Percentiles rank a stretch among this genome's conserved stretches.
Evolutionary conservation across 1,140 invertebrate species (phyloP).

Genomic region (Monomorium pharaonis): DNA sequence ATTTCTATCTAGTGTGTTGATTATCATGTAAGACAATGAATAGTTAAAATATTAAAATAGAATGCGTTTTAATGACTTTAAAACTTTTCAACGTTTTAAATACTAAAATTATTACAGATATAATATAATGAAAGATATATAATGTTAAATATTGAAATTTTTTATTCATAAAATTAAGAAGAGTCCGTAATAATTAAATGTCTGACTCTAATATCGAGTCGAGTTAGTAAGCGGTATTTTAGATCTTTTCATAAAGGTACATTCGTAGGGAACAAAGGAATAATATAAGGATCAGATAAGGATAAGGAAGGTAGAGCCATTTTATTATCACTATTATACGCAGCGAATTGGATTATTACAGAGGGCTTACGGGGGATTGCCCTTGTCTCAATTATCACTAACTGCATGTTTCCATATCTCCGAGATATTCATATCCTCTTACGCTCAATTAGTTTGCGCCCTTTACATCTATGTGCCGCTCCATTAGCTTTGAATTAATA

Average conservation of each 20-base stretch:
- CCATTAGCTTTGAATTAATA: conserved; percentile 42
- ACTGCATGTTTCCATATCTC: conserved; percentile 1
- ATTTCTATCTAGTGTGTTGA: neutral
- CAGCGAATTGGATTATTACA: conserved; percentile 29
- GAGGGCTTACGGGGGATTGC: neutral
- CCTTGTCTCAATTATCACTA: conserved; percentile 37
- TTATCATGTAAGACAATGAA: neutral
- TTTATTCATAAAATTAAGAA: neutral
- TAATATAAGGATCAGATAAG: conserved; percentile 33
- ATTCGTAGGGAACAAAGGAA: conserved; percentile 17
- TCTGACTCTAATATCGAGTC: neutral
- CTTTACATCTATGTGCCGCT: neutral
- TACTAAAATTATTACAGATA: conserved; percentile 4
- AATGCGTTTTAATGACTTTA: neutral
- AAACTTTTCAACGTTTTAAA: neutral
- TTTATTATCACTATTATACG: conserved; percentile 29
- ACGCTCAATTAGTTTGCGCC: conserved; percentile 2
- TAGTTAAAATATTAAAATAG: neutral
- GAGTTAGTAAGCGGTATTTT: conserved; percentile 1
- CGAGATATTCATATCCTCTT: neutral
- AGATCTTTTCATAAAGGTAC: conserved; percentile 15
- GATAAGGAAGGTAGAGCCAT: conserved; percentile 15
- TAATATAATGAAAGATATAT: no score
- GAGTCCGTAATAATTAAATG: conserved; percentile 24
- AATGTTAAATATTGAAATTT: neutral